These are phyloP conservation scores for Montipora capitata DNA, from an alignment of 92 coral and sea anemone species.

Conservation along the genomic window DNA sequence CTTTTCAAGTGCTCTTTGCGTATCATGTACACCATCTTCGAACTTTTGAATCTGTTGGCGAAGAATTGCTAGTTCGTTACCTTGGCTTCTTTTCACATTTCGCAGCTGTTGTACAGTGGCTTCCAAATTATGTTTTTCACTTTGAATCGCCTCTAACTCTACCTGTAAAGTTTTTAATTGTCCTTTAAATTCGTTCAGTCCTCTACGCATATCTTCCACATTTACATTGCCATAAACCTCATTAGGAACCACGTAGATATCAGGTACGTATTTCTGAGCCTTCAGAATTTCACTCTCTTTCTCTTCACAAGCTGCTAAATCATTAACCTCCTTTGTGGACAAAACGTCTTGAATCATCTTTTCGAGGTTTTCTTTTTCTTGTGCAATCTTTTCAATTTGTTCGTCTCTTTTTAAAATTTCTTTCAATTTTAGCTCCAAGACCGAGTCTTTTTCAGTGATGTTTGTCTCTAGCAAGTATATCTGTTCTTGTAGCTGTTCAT, in stretches of 20 bases:
- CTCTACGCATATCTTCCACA: conserved; percentile 48
- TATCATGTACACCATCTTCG: conserved; percentile 66
- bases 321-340: too few relatives aligned
- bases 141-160: conserved; percentile 49
- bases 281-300: conserved; percentile 5
- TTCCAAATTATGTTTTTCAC: conserved; percentile 68
- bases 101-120: conserved; percentile 60
- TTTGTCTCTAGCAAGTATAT: conserved; percentile 52
- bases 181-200: conserved; percentile 15
- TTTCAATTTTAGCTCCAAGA: conserved; percentile 57
- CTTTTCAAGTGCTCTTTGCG: conserved; percentile 56
- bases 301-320: background rate
- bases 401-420: conserved; percentile 63
- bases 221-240: conserved; percentile 28
- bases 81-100: conserved; percentile 65
- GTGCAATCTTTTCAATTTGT: conserved; percentile 35
- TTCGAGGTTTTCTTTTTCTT: conserved; percentile 29
- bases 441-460: conserved; percentile 38
- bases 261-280: conserved; percentile 21
- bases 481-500: conserved; percentile 46
- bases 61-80: conserved; percentile 73
- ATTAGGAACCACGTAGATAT: conserved; percentile 2
- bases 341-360: conserved; percentile 1
- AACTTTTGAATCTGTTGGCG: conserved; percentile 71
- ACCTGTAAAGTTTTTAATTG: conserved; percentile 45